Percentiles rank a stretch among this genome's conserved stretches.
These are phyloP conservation scores for Aythya fuligula DNA, from an alignment of 2,797 vertebrate species.

Conservation along the genomic window DNA sequence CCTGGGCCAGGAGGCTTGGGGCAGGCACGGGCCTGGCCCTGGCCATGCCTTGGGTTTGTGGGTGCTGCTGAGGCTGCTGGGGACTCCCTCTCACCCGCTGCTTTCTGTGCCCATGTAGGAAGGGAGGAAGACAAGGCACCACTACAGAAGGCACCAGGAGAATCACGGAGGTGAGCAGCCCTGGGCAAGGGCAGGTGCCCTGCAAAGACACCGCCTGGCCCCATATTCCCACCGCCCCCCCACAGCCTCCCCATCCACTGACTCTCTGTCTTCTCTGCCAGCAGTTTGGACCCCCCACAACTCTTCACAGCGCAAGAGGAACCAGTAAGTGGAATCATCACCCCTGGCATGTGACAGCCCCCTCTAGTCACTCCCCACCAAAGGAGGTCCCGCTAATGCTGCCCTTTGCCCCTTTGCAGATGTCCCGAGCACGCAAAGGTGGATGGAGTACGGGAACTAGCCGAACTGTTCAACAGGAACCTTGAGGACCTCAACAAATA, in stretches of 20 bases:
- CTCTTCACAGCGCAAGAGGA: too few relatives aligned
- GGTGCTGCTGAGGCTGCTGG: neutral
- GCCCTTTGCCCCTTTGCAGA: too few relatives aligned
- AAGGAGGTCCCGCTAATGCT: too few relatives aligned
- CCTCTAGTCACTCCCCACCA: too few relatives aligned
- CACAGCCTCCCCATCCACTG: neutral
- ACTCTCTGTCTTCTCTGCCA: too few relatives aligned
- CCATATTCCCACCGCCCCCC: neutral
- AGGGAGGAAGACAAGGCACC: neutral
- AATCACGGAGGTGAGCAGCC: neutral
- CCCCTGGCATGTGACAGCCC: too few relatives aligned
- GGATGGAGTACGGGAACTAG: too few relatives aligned
- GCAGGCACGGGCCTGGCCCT: neutral
- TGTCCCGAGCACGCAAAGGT: too few relatives aligned
- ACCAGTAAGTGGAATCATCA: too few relatives aligned
- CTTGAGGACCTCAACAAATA: neutral
- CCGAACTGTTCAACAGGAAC: neutral
- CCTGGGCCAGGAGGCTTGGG: neutral
- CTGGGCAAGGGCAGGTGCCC: too few relatives aligned
- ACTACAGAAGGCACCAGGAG: fast-evolving
- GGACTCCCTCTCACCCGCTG: neutral
- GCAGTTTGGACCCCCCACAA: too few relatives aligned
- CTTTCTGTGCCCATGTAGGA: neutral
- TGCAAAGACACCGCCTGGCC: neutral
- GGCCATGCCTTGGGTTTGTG: neutral